Base-by-base conservation (phyloP, 2,888 invertebrate species). In the Mythimna impura region DNA sequence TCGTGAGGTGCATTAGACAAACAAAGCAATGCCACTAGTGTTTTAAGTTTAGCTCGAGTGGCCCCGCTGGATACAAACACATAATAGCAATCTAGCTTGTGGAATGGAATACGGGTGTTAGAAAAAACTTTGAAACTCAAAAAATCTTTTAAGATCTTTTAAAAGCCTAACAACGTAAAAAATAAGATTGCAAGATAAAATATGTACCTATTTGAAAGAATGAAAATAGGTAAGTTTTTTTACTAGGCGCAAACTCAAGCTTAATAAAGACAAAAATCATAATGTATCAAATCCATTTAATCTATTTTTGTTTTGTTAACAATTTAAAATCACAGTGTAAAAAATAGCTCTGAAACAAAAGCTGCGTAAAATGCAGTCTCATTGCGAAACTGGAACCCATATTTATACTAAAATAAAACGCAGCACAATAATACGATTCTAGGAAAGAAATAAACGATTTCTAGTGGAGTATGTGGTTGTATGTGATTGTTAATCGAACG, bases 401-500 rank as follows among this genome's bases (percentile, higher is more conserved):
- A 43, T 40, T 22, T 14, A 36, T 50, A 47, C 20, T 74, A 52
- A 57, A 10, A 60, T 22, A 60, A 14, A 36, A 43, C 52, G 10
- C 60, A 52, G 20, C 20, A 50, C 22, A 36, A 71, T 4, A 22
- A 36, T 36, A 78, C 14, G 9, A 66, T 75, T 66, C n/a, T 47
- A 36, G 50, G 50, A 55, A 60, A 55, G 14, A 62, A 43, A 60
- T 66, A 55, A 79, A 34, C 55, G 1, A 47, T 72, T 54, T 61
- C 64, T 47, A 55, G 25, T 52, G 57, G 47, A 72, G 34, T 64
- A 62, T 72, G 66, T 47, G 66, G 60, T 60, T 66, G 68, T 66
- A 62, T 72, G 68, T 47, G 71, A 63, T 63, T 69, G 68, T 66
- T 76, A 81, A 80, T 83, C 55, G 75, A 80, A 83, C 66, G 80